phyloP scores from a whole-genome alignment of 1,140 invertebrate species.

The Nebria ingens region DNA sequence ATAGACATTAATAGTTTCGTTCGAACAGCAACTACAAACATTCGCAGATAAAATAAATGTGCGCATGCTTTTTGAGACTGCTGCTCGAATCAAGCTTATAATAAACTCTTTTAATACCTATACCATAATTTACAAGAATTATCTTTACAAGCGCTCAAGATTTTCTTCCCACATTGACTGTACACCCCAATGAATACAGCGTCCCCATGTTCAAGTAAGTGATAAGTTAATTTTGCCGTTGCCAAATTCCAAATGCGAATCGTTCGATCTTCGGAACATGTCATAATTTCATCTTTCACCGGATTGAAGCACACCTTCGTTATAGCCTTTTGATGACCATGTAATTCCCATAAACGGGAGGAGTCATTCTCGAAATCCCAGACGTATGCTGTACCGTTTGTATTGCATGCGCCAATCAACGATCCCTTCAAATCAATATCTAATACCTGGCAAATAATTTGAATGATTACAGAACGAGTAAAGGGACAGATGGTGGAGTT shows the following conservation, averaged over 20 bases:
- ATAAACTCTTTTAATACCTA: background rate
- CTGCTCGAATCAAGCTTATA: background rate
- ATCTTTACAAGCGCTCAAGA: constrained; percentile 66
- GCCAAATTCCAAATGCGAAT: constrained; percentile 64
- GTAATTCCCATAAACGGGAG: background rate
- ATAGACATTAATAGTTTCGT: too few relatives aligned
- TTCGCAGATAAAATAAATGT: too few relatives aligned
- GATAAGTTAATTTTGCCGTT: constrained; percentile 55
- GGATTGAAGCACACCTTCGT: constrained; percentile 66
- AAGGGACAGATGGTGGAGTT: too few relatives aligned
- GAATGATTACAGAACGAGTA: too few relatives aligned
- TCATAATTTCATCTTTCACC: constrained; percentile 55
- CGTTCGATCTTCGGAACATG: constrained; percentile 62
- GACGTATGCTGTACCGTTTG: background rate
- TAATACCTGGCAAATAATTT: background rate
- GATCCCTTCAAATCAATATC: background rate
- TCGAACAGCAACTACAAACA: too few relatives aligned
- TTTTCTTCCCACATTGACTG: constrained; percentile 63
- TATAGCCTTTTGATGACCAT: constrained; percentile 6
- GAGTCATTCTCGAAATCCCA: constrained; percentile 8
- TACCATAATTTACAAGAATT: constrained; percentile 57
- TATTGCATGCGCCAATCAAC: background rate
- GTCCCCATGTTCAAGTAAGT: constrained; percentile 59
- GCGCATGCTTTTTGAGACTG: too few relatives aligned
- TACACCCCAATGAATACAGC: constrained; percentile 73